Base-by-base conservation (phyloP, 2,888 invertebrate species). In the Congeria kusceri region DNA sequence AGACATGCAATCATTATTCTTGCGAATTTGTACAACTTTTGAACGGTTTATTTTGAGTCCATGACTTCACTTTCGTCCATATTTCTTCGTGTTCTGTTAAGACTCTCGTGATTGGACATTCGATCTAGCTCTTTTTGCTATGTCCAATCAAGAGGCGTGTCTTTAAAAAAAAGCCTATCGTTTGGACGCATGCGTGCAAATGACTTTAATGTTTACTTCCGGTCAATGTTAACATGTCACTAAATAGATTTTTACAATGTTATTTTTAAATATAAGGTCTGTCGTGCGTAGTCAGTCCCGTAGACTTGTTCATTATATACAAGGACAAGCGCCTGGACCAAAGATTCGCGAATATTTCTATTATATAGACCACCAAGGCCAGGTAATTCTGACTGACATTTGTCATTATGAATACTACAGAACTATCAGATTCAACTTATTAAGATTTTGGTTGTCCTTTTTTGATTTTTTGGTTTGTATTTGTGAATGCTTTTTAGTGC, bases 291-390 rank as follows among this genome's bases (percentile, higher is more conserved):
- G 58, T 44, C n/a, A 7, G 18, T 46, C 39, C n/a, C 47, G n/a
- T 23, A 83, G 83, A 78, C 27, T 61, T 44, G 56, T 90, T 25
- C 86, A 87, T 68, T 94, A 94, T 86, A 88, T 93, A 7, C 95
- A 95, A 87, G 95, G 95, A 3, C 94, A 94, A 88, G 91, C 92
- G 27, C 92, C 93, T 28, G 89, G 92, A 67, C 89, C 91, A 0
- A 93, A 92, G 73, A 91, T 92, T 29, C 87, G 99, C 84, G 99
- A 99, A 95, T 99, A 99, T 94, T 99, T 99, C 94, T 99, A 99
- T 94, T 99, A 96, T 92, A 96, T 99, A 85, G 98, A 99, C 94
- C 99, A 99, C 93, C 97, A 99, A 94, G 99, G 99, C 94, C 85
- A 85, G 82, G 87, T 87, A 77, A 63, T 68, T 56, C 4, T 27